A percentile compares a stretch with the other conserved stretches of the same genome.
Evolutionary conservation across 2,797 vertebrate genomes (phyloP).

Genomic region (Thalassophryne amazonica): DNA sequence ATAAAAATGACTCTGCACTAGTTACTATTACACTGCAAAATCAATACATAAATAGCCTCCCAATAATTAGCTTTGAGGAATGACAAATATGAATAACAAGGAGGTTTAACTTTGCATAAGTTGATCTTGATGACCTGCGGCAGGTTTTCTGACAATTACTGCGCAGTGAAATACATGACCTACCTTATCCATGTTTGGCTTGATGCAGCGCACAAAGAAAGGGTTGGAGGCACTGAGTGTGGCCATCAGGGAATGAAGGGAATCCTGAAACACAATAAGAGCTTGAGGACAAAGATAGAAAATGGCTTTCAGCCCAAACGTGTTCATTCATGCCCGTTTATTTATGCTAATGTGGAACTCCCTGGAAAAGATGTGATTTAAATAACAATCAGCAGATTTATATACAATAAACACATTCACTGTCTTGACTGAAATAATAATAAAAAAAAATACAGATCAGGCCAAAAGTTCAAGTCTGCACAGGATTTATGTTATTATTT

Average conservation of each 20-base stretch:
- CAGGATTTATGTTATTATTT: not conserved
- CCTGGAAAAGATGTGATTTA: not conserved
- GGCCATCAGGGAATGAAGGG: conserved; percentile 90
- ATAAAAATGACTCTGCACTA: conserved; percentile 4
- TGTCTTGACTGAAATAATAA: too few relatives aligned
- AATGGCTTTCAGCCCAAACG: not conserved
- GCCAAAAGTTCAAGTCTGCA: not conserved
- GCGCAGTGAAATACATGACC: conserved; percentile 44
- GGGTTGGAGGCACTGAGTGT: conserved; percentile 90
- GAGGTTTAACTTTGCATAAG: conserved; percentile 41
- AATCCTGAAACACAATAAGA: conserved; percentile 79
- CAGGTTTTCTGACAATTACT: conserved; percentile 27
- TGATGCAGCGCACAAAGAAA: conserved; percentile 94
- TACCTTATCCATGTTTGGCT: conserved; percentile 93
- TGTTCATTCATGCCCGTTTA: not conserved
- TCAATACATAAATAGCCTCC: conserved; percentile 24
- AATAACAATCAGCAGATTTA: too few relatives aligned
- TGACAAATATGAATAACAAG: conserved; percentile 51
- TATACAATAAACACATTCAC: too few relatives aligned
- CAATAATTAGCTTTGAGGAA: conserved; percentile 31
- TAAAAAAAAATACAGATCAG: not conserved
- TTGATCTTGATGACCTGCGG: conserved; percentile 55
- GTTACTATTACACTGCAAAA: conserved; percentile 7
- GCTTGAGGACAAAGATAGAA: conserved; percentile 13
- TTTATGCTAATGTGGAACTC: not conserved